phyloP scores from a whole-genome alignment of 2,113 vertebrate species.

The Dryoscopus gambensis region DNA sequence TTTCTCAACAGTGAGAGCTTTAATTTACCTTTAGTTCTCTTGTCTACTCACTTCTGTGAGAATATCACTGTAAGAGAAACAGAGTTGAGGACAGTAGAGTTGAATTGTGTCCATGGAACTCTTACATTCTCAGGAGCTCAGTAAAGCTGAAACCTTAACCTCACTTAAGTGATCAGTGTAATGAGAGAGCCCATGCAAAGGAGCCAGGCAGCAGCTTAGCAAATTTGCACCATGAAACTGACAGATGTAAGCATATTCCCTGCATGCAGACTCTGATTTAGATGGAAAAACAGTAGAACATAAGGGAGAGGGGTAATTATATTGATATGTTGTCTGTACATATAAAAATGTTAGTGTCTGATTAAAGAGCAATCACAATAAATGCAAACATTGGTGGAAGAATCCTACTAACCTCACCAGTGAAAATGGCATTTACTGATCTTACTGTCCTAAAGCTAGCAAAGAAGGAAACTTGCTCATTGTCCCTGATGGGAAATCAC shows the following conservation, averaged over 20 bases:
- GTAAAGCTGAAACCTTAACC: neutral
- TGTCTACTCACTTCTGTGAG: neutral
- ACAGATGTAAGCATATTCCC: neutral
- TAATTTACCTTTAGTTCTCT: neutral
- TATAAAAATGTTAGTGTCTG: neutral
- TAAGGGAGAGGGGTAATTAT: neutral
- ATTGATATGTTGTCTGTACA: neutral
- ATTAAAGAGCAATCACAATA: neutral
- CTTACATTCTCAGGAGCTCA: neutral
- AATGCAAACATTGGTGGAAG: neutral
- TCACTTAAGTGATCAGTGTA: neutral
- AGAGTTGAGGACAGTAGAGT: neutral
- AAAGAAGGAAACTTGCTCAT: neutral
- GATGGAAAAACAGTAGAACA: neutral
- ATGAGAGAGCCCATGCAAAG: neutral
- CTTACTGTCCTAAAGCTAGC: neutral
- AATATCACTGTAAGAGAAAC: neutral
- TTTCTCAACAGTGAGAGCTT: neutral
- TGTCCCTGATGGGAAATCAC: neutral
- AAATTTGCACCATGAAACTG: neutral
- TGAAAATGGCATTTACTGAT: neutral
- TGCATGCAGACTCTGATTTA: neutral
- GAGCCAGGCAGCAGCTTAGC: neutral
- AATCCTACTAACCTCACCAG: neutral
- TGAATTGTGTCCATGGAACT: neutral